Evolutionary conservation across 2,888 invertebrate genomes (phyloP), one percentile per base, ranked within the genome.

Genomic region (Eristalis pertinax): DNA sequence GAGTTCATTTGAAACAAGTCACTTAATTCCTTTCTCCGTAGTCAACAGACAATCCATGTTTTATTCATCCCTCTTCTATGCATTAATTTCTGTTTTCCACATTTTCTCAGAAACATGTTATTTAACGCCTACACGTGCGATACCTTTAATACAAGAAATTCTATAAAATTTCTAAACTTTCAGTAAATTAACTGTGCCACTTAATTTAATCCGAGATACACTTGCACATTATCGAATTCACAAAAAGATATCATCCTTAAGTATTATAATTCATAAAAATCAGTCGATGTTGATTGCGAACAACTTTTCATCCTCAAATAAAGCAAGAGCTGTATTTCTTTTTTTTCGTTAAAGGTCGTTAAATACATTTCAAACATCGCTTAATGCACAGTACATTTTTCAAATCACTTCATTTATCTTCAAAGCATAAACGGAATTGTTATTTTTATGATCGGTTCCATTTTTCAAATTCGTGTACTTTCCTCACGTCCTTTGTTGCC

Each of bases 351-450:
- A 50, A 50, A 50, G 50, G 50, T 50, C 19, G 19, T n/a, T 19
- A 50, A 50, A 50, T 50, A 50, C 19, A 19, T 50, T 50, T 50
- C 50, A 50, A 50, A 50, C 19, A 50, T 50, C 19, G 8, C 19
- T 50, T 50, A 50, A 50, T 50, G 50, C 50, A 8, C 19, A 19
- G 50, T 19, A 19, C 50, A 32, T 50, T 50, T 50, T 19, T 50
- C 19, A n/a, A 50, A 50, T 50, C 50, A 50, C 50, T 50, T 50
- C 50, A 50, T 50, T 50, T 50, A 50, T 50, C 50, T 50, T 50
- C 50, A 50, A 50, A 50, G 50, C 50, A 50, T 50, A 50, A 50
- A 50, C 50, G 50, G 50, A 50, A 50, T 50, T 50, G 50, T 50
- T 50, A 50, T 50, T 50, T 50, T 50, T 50, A 50, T 50, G 50